Evolutionary conservation across 2,888 invertebrate species (phyloP), one percentile per base, ranked within the genome.

Genomic region (Yponomeuta plumbellus): DNA sequence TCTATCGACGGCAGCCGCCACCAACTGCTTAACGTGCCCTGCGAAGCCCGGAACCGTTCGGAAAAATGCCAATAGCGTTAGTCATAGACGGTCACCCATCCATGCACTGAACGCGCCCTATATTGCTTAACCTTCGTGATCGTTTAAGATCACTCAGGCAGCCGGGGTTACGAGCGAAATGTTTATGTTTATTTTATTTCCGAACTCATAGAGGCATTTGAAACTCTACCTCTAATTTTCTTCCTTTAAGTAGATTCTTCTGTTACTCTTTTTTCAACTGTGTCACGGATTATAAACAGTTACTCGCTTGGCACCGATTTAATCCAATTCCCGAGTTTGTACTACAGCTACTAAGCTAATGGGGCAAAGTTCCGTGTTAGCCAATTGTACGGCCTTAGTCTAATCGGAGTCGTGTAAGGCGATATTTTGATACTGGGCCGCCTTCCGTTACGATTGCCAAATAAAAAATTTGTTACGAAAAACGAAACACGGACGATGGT

Each of bases 381-480:
- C 87, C 86, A 86, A 86, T 88, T 86, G 85, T 86, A 78, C 86
- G 78, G 77, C 75, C 80, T 79, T 88, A 88, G 88, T 89, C 89
- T 89, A 85, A 90, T 89, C 89, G 86, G 79, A 79, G 80, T 78
- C 81, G 80, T 88, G 88, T 89, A 83, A 78, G 80, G 80, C 84
- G 81, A 82, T 86, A 83, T 86, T 87, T 84, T 84, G 82, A 86
- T 86, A 85, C 80, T 80, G 80, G 69, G 52, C 73, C 68, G 71
- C 67, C 61, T 68, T 70, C 73, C 75, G 80, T 80, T 82, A 84
- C 88, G 84, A 87, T 88, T 88, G 88, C 84, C 85, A 83, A 88
- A 89, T 88, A 86, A 88, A 89, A 89, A 88, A 89, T 85, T 17
- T 17, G 17, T 17, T 17, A 1, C 17, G 17, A 52, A 34, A 34